phyloP scores from a whole-genome alignment of 2,888 invertebrate genomes.

The Chirona hameri region DNA sequence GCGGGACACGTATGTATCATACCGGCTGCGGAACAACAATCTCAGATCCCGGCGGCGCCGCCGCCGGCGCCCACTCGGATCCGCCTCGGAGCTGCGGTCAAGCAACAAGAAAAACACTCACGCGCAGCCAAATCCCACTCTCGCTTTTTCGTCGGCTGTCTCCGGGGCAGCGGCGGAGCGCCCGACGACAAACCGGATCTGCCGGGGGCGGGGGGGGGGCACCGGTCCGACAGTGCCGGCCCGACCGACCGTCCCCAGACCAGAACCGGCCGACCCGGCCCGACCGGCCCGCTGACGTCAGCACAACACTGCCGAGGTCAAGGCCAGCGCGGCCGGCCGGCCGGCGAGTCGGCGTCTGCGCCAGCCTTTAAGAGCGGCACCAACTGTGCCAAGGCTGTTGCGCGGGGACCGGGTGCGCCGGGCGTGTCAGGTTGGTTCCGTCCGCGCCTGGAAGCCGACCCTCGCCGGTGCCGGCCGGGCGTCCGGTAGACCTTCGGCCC shows the following conservation, averaged over 20 bases:
- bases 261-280: background rate
- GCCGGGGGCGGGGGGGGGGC: background rate
- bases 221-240: background rate
- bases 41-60: too few species aligned
- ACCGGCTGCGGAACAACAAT: too few species aligned
- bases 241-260: background rate
- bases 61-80: too few species aligned
- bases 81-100: too few species aligned
- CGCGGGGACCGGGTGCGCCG: background rate
- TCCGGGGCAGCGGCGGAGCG: background rate
- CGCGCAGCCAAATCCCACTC: too few species aligned
- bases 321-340: background rate
- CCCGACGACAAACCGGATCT: background rate
- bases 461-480: background rate
- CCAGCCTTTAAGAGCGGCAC: background rate
- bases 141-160: too few species aligned
- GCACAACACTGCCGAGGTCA: background rate
- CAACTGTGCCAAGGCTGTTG: conserved; percentile 22
- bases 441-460: too few species aligned
- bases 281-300: background rate
- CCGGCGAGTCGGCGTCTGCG: too few species aligned
- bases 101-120: too few species aligned
- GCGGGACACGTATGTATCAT: too few species aligned
- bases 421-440: background rate
- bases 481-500: background rate